Evolutionary conservation across 2,797 vertebrate species (phyloP).

Genomic region (Amphiprion clarkii): DNA sequence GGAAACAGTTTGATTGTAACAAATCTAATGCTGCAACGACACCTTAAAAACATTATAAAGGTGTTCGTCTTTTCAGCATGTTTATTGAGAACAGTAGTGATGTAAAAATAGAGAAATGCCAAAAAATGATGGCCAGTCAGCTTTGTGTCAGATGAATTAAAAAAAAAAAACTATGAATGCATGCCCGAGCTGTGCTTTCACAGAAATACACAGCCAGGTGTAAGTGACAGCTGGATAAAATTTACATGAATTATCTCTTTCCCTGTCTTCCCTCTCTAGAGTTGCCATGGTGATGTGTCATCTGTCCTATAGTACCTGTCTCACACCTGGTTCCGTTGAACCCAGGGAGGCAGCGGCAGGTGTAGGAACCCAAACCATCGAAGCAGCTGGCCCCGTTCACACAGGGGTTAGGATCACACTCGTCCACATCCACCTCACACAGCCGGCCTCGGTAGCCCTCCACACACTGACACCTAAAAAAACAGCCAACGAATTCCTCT

Average conservation of each 20-base stretch:
- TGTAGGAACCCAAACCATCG: slow-evolving; percentile 91
- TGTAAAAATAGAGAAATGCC: no score
- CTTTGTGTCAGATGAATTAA: background rate
- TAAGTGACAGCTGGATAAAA: slow-evolving; percentile 3
- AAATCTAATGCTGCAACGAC: background rate
- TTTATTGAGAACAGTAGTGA: background rate
- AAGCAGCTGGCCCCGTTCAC: slow-evolving; percentile 94
- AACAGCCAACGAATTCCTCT: background rate
- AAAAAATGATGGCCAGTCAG: background rate
- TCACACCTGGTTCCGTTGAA: slow-evolving; percentile 99
- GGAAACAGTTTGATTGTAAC: background rate
- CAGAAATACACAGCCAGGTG: background rate
- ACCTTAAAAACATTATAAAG: background rate
- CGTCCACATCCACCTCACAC: slow-evolving; percentile 93
- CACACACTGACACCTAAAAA: slow-evolving; percentile 90
- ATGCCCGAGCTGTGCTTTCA: background rate
- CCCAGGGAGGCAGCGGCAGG: slow-evolving; percentile 96
- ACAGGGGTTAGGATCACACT: slow-evolving; percentile 94
- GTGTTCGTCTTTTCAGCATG: background rate
- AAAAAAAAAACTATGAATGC: background rate
- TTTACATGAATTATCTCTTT: background rate
- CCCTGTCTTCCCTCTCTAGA: slow-evolving; percentile 2
- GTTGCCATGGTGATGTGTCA: slow-evolving; percentile 58
- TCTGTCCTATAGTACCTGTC: slow-evolving; percentile 92
- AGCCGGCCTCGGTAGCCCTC: slow-evolving; percentile 89